Evolutionary conservation across 2,888 invertebrate genomes (phyloP), one percentile per base, ranked within the genome.

Genomic region (Caradrina clavipalpis): DNA sequence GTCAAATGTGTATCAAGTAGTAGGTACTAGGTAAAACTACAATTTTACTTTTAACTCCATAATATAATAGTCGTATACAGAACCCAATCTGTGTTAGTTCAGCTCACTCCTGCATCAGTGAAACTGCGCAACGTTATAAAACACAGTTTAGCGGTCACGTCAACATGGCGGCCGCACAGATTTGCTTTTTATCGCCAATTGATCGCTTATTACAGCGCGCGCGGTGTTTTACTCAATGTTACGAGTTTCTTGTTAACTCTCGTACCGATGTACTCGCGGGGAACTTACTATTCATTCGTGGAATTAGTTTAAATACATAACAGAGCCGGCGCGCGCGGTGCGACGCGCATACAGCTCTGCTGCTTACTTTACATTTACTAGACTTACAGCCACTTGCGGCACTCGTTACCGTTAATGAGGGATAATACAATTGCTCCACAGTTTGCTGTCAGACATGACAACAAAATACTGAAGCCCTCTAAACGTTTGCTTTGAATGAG

Each of bases 241-340:
- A 13, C 22, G 39, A 57, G 26, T 61, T 73, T 61, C 76, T 50
- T 78, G 60, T 57, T 71, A 55, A 59, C 56, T 56, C 49, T 11
- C 26, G 11, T 50, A 49, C 49, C 59, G 57, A 53, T 56, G 60
- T 42, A 49, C 49, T 49, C 22, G 26, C 42, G 50, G 56, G 56
- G 57, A 61, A 62, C 50, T 39, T 31, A 31, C 49, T 22, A 58
- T 57, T 45, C 62, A 59, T 70, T 62, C 58, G 58, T 42, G 57
- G 19, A 70, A 74, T 71, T 62, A 51, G 58, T 77, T 58, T 58
- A 22, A 76, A 77, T 62, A 74, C 39, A 59, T 70, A 58, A 51
- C 50, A 62, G 53, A 62, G 31, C 11, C 11, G 13, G 35, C 39
- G 39, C 39, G 39, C 39, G 39, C 13, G 39, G 13, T 11, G 51